Evolutionary conservation across 1,140 invertebrate genomes (phyloP), one percentile per base, ranked within the genome.

Genomic region (Lucilia sericata): DNA sequence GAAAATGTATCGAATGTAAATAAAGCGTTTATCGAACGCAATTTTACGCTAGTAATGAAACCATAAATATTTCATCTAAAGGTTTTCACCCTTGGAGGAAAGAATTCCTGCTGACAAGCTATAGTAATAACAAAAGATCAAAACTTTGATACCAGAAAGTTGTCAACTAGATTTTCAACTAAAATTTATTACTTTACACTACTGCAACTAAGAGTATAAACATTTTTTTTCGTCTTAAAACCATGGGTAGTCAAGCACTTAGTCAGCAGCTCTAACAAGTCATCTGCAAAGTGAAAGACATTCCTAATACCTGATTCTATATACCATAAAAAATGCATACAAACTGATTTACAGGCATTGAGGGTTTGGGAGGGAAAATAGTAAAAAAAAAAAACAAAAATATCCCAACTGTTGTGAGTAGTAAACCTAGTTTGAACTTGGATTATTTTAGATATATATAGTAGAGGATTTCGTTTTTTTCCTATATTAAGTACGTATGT

Each of bases 231-330:
- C 12, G n/a, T n/a, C 65, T 70, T 19, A 9, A 42, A 70, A 25
- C 65, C 65, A 70, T 70, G 65, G 65, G 5, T 70, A 70, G 65
- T 70, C 65, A 70, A 70, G 65, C 65, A 70, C n/a, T 70, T 70
- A 70, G 65, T 70, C 65, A 70, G 65, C 65, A 70, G 65, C 65
- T 70, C 19, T 51, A 80, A 51, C 76, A 51, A 80, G 42, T 51
- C 76, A 51, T 80, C 76, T 51, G 76, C 76, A 49, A 80, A 80
- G 76, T 80, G 76, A 80, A 80, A 80, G 42, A 80, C 36, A 51
- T 80, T 19, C 76, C 76, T 49, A 80, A 80, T 80, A 80, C 76
- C 76, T 80, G 76, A 80, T 80, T 42, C 25, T 47, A 78, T 47
- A 19, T 47, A 25, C 17, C 42, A 42, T 8, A 42, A 70, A 70